phyloP scores from a whole-genome alignment of 1,140 invertebrate species.

The Heliothis virescens region DNA sequence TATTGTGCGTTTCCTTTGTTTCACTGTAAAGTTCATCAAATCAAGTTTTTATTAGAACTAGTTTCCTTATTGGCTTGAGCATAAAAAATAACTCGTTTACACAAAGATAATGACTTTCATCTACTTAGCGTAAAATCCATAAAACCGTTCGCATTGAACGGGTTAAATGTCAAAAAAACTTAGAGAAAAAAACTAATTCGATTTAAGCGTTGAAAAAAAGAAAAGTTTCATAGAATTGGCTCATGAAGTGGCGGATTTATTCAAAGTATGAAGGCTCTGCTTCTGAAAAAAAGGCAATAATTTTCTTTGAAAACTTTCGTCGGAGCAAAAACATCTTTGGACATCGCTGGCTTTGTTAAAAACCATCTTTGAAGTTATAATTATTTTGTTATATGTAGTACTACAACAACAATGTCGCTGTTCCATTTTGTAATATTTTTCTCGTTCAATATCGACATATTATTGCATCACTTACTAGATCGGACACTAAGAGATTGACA shows the following conservation, averaged over 20 bases:
- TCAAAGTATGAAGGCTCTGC: not conserved
- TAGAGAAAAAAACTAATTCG: not conserved
- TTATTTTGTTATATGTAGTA: no score
- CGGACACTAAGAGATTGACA: not conserved
- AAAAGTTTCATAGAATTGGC: no score
- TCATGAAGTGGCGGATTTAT: no score
- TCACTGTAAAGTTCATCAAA: slow-evolving; percentile 4
- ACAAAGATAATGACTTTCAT: slow-evolving; percentile 23
- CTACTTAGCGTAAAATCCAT: not conserved
- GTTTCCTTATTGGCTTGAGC: slow-evolving; percentile 24
- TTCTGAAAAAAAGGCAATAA: not conserved
- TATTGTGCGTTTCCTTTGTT: slow-evolving; percentile 14
- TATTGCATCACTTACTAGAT: slow-evolving; percentile 11
- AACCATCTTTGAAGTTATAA: no score
- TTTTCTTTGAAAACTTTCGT: not conserved
- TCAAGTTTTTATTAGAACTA: slow-evolving; percentile 15
- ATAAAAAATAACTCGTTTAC: slow-evolving; percentile 23
- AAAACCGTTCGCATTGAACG: not conserved
- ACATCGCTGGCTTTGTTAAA: no score
- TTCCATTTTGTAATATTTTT: not conserved
- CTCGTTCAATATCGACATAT: slow-evolving; percentile 3
- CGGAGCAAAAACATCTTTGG: no score
- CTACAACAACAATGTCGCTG: no score
- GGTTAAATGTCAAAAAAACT: slow-evolving; percentile 10
- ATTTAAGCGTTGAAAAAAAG: no score